A percentile compares a stretch with the other conserved stretches of the same genome.
These are phyloP conservation scores for Ispidina picta DNA, from an alignment of 2,797 vertebrate species.

Conservation along the genomic window DNA sequence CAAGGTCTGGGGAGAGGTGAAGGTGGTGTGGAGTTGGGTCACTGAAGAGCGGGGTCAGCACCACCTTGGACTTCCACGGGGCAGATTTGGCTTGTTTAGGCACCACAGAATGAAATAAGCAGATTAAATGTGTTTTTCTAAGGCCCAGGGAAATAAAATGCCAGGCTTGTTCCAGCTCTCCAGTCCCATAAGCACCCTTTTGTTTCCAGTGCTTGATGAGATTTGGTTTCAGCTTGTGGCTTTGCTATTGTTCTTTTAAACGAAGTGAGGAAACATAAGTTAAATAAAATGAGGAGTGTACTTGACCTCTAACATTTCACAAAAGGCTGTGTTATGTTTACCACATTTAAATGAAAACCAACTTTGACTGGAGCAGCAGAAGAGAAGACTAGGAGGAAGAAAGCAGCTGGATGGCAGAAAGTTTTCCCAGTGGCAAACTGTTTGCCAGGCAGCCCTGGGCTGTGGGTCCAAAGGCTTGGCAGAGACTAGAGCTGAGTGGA, in stretches of 20 bases:
- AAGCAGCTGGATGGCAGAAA: background rate
- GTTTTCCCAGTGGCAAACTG: background rate
- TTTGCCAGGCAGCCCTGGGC: background rate
- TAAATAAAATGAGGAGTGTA: slow-evolving; percentile 1
- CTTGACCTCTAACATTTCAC: background rate
- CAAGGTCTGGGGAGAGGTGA: too few species aligned
- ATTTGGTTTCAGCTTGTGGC: slow-evolving; percentile 1
- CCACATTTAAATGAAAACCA: background rate
- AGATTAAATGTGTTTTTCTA: background rate
- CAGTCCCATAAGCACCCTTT: background rate
- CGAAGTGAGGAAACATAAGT: background rate
- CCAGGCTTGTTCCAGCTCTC: background rate
- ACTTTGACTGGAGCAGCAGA: background rate
- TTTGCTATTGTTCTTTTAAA: slow-evolving; percentile 6
- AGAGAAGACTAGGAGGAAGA: background rate
- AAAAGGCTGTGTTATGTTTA: background rate
- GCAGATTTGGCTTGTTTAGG: background rate
- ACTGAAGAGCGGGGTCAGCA: too few species aligned
- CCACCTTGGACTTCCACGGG: too few species aligned
- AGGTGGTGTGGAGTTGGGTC: too few species aligned
- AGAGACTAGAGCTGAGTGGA: background rate
- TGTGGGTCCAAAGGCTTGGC: background rate
- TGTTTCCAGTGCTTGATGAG: background rate
- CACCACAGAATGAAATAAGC: background rate
- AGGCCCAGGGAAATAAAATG: background rate